Evolutionary conservation across 2,888 invertebrate species (phyloP).

Genomic region (Agonopterix heracliana): DNA sequence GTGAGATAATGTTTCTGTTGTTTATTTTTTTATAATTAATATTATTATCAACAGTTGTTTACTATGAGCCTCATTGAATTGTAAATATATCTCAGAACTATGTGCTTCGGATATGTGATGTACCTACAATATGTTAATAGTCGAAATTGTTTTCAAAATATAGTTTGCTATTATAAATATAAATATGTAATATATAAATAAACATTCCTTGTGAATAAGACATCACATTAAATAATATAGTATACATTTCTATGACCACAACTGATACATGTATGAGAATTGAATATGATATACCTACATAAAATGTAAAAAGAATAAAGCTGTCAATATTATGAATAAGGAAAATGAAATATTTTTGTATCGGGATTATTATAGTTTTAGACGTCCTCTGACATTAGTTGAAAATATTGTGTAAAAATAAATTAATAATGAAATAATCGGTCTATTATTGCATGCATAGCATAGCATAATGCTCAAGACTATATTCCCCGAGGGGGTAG

Average conservation of each 20-base stretch:
- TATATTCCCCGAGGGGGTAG: too few species aligned
- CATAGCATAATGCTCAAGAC: too few species aligned
- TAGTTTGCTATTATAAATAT: constrained; percentile 16
- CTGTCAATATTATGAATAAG: constrained; percentile 65
- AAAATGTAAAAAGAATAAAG: constrained; percentile 57
- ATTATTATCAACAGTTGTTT: constrained; percentile 35
- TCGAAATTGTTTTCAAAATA: constrained; percentile 20
- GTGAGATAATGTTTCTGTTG: constrained; percentile 70
- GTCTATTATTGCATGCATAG: neutral
- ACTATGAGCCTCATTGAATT: constrained; percentile 34
- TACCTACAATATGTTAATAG: constrained; percentile 29
- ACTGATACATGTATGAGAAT: constrained; percentile 29
- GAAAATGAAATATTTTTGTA: constrained; percentile 73
- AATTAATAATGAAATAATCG: constrained; percentile 32
- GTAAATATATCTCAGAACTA: constrained; percentile 42
- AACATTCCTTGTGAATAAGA: constrained; percentile 23
- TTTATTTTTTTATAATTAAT: constrained; percentile 47
- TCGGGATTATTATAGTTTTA: constrained; percentile 69
- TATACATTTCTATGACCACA: constrained; percentile 25
- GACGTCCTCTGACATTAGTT: constrained; percentile 61
- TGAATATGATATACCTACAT: constrained; percentile 30
- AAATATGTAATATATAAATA: constrained; percentile 10
- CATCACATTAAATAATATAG: constrained; percentile 42
- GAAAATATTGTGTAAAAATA: constrained; percentile 69
- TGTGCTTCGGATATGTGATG: constrained; percentile 42